These are phyloP conservation scores for Rhinogobius similis DNA, from an alignment of 2,113 vertebrate species.

Conservation along the genomic window DNA sequence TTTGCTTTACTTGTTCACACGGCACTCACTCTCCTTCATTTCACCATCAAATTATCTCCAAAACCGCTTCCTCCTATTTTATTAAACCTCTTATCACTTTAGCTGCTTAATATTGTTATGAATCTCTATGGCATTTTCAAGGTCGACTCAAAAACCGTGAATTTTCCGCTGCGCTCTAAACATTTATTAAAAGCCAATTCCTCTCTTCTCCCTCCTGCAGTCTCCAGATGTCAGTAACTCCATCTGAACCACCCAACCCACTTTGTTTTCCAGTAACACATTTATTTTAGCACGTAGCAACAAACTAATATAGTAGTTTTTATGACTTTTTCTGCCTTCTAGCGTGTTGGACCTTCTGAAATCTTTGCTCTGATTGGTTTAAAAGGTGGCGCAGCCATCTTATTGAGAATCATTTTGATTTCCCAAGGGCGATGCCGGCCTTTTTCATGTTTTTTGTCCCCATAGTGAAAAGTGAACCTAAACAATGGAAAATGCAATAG, in stretches of 20 bases:
- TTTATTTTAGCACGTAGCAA: conserved; percentile 37
- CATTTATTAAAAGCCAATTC: conserved; percentile 51
- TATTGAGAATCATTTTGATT: conserved; percentile 42
- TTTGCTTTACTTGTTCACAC: neutral
- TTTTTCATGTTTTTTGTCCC: neutral
- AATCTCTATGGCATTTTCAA: conserved; percentile 31
- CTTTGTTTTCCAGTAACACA: conserved; percentile 39
- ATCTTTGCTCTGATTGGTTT: conserved; percentile 39
- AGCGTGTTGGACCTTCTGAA: conserved; percentile 13
- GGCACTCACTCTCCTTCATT: neutral
- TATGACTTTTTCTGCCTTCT: neutral
- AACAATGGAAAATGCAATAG: conserved; percentile 43
- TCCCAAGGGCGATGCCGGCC: conserved; percentile 39
- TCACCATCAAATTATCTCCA: neutral
- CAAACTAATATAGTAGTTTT: neutral
- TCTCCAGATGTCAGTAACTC: conserved; percentile 57
- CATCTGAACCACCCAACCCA: neutral
- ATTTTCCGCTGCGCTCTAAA: conserved; percentile 9
- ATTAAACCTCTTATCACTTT: conserved; percentile 39
- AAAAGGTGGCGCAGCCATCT: conserved; percentile 27
- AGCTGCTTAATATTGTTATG: conserved; percentile 31
- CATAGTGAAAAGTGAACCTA: conserved; percentile 40
- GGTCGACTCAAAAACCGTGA: conserved; percentile 42
- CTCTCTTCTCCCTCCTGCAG: conserved; percentile 27
- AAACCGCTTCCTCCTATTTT: neutral